These are phyloP conservation scores for Sinocyclocheilus maitianheensis DNA, from an alignment of 2,113 vertebrate genomes.

Conservation along the genomic window DNA sequence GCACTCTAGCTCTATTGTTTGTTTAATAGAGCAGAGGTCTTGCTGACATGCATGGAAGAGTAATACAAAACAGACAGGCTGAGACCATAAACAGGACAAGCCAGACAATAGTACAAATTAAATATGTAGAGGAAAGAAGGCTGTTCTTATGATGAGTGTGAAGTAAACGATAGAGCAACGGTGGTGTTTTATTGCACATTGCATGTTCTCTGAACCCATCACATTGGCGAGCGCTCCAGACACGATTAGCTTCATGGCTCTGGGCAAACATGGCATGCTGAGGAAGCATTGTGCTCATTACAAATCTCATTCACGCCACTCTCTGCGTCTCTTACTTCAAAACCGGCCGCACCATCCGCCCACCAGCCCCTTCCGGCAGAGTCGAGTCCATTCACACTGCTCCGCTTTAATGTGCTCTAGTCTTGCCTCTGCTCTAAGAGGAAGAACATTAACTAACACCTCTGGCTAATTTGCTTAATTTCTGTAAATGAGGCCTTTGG, in stretches of 20 bases:
- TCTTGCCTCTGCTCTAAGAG: conserved; percentile 28
- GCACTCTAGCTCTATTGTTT: background rate
- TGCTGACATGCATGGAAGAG: background rate
- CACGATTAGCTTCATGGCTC: conserved; percentile 55
- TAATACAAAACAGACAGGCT: background rate
- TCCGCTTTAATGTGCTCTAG: conserved; percentile 44
- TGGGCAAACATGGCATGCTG: conserved; percentile 54
- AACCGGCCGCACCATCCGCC: conserved; percentile 10
- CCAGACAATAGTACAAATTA: background rate
- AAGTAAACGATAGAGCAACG: conserved; percentile 7
- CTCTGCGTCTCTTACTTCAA: conserved; percentile 20
- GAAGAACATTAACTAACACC: conserved; percentile 57
- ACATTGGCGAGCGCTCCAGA: conserved; percentile 42
- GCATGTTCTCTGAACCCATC: conserved; percentile 45
- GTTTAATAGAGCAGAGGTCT: background rate
- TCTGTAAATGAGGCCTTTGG: conserved; percentile 59
- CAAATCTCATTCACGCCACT: conserved; percentile 30
- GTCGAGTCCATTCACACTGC: conserved; percentile 37
- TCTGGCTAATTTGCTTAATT: conserved; percentile 64
- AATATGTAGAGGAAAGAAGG: background rate
- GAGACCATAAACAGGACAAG: background rate
- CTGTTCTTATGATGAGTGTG: background rate
- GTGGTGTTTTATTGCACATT: conserved; percentile 46
- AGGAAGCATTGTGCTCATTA: conserved; percentile 53
- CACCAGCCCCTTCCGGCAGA: conserved; percentile 22